Evolutionary conservation across 2,888 invertebrate species (phyloP).

Genomic region (Gibbula magus): DNA sequence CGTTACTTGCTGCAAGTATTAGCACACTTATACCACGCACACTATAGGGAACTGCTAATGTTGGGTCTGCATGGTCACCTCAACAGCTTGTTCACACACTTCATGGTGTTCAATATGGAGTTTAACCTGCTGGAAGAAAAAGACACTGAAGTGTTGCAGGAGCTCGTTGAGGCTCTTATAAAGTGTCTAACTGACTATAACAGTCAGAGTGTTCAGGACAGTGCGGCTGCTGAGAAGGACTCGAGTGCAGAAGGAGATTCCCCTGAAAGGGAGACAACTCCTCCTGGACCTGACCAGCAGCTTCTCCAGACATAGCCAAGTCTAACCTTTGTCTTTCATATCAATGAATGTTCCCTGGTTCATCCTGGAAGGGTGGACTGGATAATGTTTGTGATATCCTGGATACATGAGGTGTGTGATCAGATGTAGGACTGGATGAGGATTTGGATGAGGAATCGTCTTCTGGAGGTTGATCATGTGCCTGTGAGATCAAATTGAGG

Average conservation of each 20-base stretch:
- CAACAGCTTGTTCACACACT: slow-evolving; percentile 97
- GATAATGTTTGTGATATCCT: too few species aligned
- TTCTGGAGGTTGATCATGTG: too few species aligned
- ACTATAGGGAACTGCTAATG: slow-evolving; percentile 95
- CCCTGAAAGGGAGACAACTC: neutral
- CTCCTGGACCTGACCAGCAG: neutral
- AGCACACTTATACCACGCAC: slow-evolving; percentile 98
- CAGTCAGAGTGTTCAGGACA: slow-evolving; percentile 48
- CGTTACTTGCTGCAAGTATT: slow-evolving; percentile 97
- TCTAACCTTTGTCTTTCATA: slow-evolving; percentile 19
- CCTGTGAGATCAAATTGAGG: too few species aligned
- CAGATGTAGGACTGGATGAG: too few species aligned
- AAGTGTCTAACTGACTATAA: slow-evolving; percentile 64
- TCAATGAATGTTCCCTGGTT: neutral
- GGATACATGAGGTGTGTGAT: too few species aligned
- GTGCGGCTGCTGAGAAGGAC: neutral
- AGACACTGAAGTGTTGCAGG: slow-evolving; percentile 95
- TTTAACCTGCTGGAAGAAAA: slow-evolving; percentile 95
- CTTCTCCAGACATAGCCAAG: neutral
- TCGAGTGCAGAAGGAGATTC: neutral
- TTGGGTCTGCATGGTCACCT: slow-evolving; percentile 96
- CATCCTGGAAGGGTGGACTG: neutral
- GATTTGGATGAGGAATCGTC: too few species aligned
- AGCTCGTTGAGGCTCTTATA: slow-evolving; percentile 78
- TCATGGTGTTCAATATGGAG: slow-evolving; percentile 88